Conservation (phyloP, 2,797 vertebrate genomes). For the Mallotus villosus region DNA sequence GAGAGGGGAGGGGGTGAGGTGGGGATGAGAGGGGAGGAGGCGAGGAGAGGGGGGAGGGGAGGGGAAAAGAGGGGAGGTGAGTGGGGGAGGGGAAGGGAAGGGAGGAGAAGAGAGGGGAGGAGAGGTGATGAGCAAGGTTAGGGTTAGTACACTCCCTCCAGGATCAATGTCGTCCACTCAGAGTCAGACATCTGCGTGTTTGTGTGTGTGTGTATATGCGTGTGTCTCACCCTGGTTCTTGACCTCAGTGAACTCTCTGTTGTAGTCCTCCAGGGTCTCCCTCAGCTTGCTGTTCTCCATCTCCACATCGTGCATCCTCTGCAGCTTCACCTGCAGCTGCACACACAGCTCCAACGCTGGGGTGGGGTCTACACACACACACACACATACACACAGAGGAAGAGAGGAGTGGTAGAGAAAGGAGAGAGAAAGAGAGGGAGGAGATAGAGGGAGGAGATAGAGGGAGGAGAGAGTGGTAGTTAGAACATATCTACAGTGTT, state of each 20-base stretch:
- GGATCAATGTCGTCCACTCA: conserved; percentile 90
- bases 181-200: conserved; percentile 20
- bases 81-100: not conserved
- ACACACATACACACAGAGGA: conserved; percentile 12
- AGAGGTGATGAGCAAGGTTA: not conserved
- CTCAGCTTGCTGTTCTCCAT: conserved; percentile 98
- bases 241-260: conserved; percentile 97
- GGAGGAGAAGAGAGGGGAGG: not conserved
- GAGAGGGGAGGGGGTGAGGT: not conserved
- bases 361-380: conserved; percentile 83
- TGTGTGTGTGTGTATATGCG: conserved; percentile 8
- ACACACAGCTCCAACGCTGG: conserved; percentile 93
- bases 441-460: not conserved
- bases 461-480: too few relatives aligned
- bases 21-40: conserved; percentile 11
- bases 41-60: conserved; percentile 10
- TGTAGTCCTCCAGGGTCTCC: conserved; percentile 98
- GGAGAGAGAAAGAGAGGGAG: not conserved
- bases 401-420: too few relatives aligned
- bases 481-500: too few relatives aligned
- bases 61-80: not conserved
- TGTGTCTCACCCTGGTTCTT: conserved; percentile 93
- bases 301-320: conserved; percentile 97
- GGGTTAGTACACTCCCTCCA: not conserved
- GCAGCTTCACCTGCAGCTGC: conserved; percentile 97